Evolutionary conservation across 2,888 invertebrate genomes (phyloP).

Genomic region (Catocala nupta): DNA sequence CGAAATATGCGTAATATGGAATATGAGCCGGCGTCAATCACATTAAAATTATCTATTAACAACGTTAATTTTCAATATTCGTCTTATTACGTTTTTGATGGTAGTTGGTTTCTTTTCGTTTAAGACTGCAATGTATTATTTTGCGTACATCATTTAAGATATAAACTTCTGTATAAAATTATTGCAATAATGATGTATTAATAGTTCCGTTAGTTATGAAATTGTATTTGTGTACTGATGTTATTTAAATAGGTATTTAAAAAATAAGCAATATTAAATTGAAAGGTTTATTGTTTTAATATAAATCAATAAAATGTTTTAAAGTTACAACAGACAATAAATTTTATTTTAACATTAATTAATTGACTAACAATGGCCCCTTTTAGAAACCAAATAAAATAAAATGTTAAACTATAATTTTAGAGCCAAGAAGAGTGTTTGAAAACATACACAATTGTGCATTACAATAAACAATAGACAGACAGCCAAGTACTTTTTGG

Average conservation of each 20-base stretch:
- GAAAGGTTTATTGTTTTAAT: slow-evolving; percentile 47
- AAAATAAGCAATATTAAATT: slow-evolving; percentile 24
- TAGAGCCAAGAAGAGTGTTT: neutral
- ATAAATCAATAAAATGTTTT: slow-evolving; percentile 59
- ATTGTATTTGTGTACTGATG: neutral
- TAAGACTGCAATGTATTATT: no score
- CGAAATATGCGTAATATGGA: no score
- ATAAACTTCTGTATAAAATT: neutral
- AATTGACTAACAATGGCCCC: slow-evolving; percentile 72
- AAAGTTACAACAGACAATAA: slow-evolving; percentile 66
- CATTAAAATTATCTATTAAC: no score
- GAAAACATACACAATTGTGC: no score
- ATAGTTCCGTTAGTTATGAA: neutral
- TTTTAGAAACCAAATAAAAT: slow-evolving; percentile 41
- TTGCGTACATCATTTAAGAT: no score
- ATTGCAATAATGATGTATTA: neutral
- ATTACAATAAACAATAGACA: neutral
- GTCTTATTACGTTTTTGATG: no score
- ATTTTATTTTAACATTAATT: slow-evolving; percentile 54
- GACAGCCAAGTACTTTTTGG: no score
- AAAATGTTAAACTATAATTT: slow-evolving; percentile 23
- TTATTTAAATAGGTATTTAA: neutral
- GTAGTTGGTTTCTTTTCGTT: no score
- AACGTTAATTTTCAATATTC: no score
- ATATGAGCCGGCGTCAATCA: no score